Conservation (phyloP, 2,888 invertebrate species). For the Caradrina clavipalpis region DNA sequence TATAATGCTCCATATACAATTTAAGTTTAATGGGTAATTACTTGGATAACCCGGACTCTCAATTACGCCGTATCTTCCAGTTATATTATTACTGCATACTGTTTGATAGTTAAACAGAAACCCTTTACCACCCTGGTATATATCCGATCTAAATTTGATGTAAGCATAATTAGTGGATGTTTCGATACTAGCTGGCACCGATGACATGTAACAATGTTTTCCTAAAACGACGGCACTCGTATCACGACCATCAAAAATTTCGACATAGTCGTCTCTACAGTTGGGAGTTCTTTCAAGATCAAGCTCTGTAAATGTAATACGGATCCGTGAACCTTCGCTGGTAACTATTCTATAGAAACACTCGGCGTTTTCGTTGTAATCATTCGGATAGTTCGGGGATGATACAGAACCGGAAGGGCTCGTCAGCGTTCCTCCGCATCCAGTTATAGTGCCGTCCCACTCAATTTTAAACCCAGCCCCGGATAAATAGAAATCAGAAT, state of each 20-base stretch:
- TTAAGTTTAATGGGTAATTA: conserved; percentile 90
- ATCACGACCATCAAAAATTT: conserved; percentile 93
- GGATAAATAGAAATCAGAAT: conserved; percentile 92
- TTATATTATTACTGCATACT: conserved; percentile 92
- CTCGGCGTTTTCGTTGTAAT: conserved; percentile 93
- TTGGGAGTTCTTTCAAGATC: conserved; percentile 91
- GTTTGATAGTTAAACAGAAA: conserved; percentile 95
- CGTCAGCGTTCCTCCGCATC: conserved; percentile 95
- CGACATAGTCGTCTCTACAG: conserved; percentile 93
- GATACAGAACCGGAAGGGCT: conserved; percentile 93
- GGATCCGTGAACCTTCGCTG: conserved; percentile 93
- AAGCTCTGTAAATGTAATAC: conserved; percentile 93
- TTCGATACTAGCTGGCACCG: conserved; percentile 84
- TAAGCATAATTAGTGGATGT: conserved; percentile 92
- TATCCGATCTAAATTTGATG: conserved; percentile 94
- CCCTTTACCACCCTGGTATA: conserved; percentile 92
- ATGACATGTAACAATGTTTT: conserved; percentile 91
- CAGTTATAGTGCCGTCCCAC: conserved; percentile 88
- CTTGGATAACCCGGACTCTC: conserved; percentile 97
- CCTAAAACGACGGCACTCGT: conserved; percentile 90
- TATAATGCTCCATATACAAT: conserved; percentile 95
- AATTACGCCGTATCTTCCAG: conserved; percentile 94
- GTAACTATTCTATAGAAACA: conserved; percentile 96
- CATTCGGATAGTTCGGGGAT: conserved; percentile 96
- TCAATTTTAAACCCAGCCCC: conserved; percentile 93